Base-by-base conservation (phyloP, 1,140 invertebrate genomes). In the Drosophila bocqueti region DNA sequence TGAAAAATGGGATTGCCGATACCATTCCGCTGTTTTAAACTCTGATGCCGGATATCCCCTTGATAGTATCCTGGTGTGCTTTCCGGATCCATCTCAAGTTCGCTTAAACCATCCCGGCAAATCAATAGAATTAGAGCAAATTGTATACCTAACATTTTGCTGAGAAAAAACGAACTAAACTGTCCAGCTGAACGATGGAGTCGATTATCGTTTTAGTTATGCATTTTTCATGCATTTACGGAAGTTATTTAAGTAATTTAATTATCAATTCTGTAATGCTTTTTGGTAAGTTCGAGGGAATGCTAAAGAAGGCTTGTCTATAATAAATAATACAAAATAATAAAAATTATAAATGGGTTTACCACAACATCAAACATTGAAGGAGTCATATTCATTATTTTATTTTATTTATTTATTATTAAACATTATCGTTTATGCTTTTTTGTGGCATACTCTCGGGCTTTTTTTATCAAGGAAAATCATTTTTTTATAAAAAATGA, bases 1-100 rank as follows among this genome's bases (percentile, higher is more conserved):
- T 94, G 93, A 38, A 93, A 93, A 9, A 93, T 93, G 13, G 92
- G 92, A 54, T 95, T 94, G 18, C 93, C 83, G 1, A 96, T 79
- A 2, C 95, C 95, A 75, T 96, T 95, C 52, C 94, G 58, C 1
- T 7, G 1, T 0, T 1, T 5, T 2, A 9, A 5, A 0, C 11
- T 5, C 8, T 4, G 26, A 10, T 40, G 10, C 5, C 21, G 3
- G 42, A 85, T 81, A 49, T 84, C 83, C 0, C 83, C 83, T 34
- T 85, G 65, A 31, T 50, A 81, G 24, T 54, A 72, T 2, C 31
- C 26, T 10, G n/a, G 31, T 1, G 7, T 10, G 1, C 72, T 11
- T 42, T 83, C 80, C 6, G 80, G 79, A 69, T 83, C 80, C 0
- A 16, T 1, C 9, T 7, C 5, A 10, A 24, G 18, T 10, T 11